Evolutionary conservation across 1,140 invertebrate species (phyloP), one percentile per base, ranked within the genome.

Genomic region (Pissodes strobi): DNA sequence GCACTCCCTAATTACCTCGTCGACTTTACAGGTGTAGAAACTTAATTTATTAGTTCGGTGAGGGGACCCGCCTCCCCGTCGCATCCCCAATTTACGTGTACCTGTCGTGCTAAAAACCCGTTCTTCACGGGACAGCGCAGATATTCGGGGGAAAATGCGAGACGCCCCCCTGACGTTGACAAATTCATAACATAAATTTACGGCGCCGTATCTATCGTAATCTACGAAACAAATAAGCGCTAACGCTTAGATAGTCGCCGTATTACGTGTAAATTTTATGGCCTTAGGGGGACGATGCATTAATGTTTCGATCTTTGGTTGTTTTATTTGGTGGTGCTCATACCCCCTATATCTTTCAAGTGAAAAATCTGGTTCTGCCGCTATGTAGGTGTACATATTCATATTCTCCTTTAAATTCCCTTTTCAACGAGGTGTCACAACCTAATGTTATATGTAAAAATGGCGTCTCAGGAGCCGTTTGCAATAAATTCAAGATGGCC

Each of bases 11-110:
- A 57, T 41, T 41, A 57, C 53, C 37, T 37, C 37, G 41, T 57
- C 41, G 53, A 57, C 41, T 57, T 57, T 57, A 41, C 21, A 57
- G 21, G 53, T 41, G 38, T 39, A 59, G 43, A 1, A 48, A 59
- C 41, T 49, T 48, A 49, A 59, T 59, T 59, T 59, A 48, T 45
- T 59, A 59, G 53, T 51, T 17, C n/a, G n/a, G n/a, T n/a, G n/a
- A 25, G 45, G 19, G 41, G 34, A 30, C 6, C 56, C 9, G 2
- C 56, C 43, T 25, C 19, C 22, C 12, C 15, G 9, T 23, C 5
- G 37, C 51, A 57, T 45, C 12, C 23, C 38, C 21, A 15, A 30
- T 55, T 55, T 18, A 1, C 8, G 8, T 57, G 21, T 57, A 39
- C 34, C 21, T 57, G 53, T 45, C 56, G 56, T 59, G 56, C 21